Evolutionary conservation across 2,797 vertebrate genomes (phyloP), one percentile per base, ranked within the genome.

Genomic region (Philypnodon macrostomus): DNA sequence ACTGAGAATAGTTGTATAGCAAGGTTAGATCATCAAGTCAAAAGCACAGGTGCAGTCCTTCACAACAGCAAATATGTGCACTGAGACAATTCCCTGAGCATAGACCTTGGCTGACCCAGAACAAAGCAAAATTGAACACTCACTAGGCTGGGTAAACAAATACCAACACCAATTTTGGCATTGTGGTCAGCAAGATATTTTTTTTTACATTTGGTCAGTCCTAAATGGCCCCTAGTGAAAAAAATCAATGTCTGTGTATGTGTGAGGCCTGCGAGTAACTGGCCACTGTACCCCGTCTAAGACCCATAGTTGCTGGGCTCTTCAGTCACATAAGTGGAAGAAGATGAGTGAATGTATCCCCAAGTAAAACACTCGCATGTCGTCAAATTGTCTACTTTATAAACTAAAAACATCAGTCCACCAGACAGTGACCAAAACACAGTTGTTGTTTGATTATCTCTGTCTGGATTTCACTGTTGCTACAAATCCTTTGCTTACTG

Each of bases 31-130:
- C 24, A 56, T 72, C 21, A 52, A 26, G 36, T 77, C 61, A 70
- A 29, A 27, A 27, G 18, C 2, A 44, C 27, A 1, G 19, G 17
- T 65, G 58, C 73, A 70, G 76, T 71, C 56, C 60, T 26, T 26
- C 54, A 39, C 47, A 68, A 73, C 72, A 67, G 61, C 31, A 33
- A 40, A 24, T 42, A 53, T 66, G 32, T 52, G 24, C 54, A 62
- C 58, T 55, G 5, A 42, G 52, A 27, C 36, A 30, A 29, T 3
- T 75, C 73, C 75, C 57, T 71, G 63, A 60, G 48, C 26, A 45
- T n/a, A 38, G 51, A 48, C 53, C 44, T 63, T 56, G 23, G 27
- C 38, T 11, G 42, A 53, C 40, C 41, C 36, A 41, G 14, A 53
- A 38, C 29, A 44, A 15, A 44, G 15, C 38, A 38, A 19, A 47